Conservation (phyloP, 2,888 invertebrate species). For the Torymus auratus region DNA sequence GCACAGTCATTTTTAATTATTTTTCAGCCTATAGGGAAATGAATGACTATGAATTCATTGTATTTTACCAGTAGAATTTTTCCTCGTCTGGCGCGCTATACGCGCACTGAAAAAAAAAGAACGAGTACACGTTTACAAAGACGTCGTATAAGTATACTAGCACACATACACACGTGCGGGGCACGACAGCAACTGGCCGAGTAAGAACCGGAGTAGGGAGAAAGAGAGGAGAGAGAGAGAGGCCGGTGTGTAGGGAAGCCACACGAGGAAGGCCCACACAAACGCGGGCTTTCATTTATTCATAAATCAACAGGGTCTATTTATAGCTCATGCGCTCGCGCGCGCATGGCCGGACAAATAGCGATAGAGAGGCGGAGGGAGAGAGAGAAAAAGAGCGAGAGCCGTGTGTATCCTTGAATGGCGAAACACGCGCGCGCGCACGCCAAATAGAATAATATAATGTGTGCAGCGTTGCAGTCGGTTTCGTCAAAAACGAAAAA, state of each 20-base stretch:
- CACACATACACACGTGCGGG: neutral
- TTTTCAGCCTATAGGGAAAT: no score
- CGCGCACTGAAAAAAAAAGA: neutral
- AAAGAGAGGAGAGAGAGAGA: slow-evolving; percentile 37
- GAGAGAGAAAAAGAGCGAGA: slow-evolving; percentile 12
- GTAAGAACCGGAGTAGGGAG: slow-evolving; percentile 10
- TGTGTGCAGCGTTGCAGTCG: no score
- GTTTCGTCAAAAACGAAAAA: no score
- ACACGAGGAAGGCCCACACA: slow-evolving; percentile 51
- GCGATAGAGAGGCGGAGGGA: slow-evolving; percentile 68
- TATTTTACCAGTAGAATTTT: no score
- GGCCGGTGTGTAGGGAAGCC: slow-evolving; percentile 6
- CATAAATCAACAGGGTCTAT: slow-evolving; percentile 74
- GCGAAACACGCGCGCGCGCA: slow-evolving; percentile 60
- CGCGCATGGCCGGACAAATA: slow-evolving; percentile 68
- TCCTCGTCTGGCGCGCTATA: no score
- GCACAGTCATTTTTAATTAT: no score
- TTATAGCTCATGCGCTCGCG: slow-evolving; percentile 68
- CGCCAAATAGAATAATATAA: slow-evolving; percentile 60
- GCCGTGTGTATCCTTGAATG: slow-evolving; percentile 70
- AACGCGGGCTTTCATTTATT: slow-evolving; percentile 73
- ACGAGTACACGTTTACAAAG: no score
- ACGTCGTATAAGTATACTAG: neutral
- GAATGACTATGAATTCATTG: no score
- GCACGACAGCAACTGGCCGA: neutral